phyloP scores from a whole-genome alignment of 2,888 invertebrate genomes.

The Ochropleura leucogaster region DNA sequence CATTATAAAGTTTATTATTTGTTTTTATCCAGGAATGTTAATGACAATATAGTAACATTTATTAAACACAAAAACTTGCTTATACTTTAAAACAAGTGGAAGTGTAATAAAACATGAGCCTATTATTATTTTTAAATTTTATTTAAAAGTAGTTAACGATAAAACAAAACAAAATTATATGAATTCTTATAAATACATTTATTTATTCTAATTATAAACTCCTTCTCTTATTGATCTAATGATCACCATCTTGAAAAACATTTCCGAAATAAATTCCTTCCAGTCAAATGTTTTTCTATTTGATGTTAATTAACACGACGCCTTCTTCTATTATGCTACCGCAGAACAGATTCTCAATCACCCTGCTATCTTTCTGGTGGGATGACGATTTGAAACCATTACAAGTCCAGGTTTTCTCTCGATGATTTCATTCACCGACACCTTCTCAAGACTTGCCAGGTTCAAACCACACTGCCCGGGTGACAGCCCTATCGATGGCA shows the following conservation, averaged over 20 bases:
- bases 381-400: background rate
- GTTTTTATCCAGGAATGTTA: too few species aligned
- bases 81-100: background rate
- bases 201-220: background rate
- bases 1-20: too few species aligned
- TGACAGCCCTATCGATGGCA: background rate
- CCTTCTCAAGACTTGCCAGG: background rate
- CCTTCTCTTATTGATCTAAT: background rate
- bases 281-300: background rate
- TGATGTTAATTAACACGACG: background rate
- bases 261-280: background rate
- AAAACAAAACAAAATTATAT: background rate
- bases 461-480: background rate
- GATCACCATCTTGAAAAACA: background rate
- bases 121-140: background rate
- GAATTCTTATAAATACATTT: background rate
- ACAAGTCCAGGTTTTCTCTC: background rate
- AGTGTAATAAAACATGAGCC: background rate
- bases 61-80: background rate
- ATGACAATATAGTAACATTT: too few species aligned
- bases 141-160: background rate
- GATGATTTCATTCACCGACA: slow-evolving; percentile 21
- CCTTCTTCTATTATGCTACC: background rate
- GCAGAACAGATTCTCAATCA: background rate
- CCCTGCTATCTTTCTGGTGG: background rate